Evolutionary conservation across 2,888 invertebrate genomes (phyloP).

Genomic region (Vanessa cardui): DNA sequence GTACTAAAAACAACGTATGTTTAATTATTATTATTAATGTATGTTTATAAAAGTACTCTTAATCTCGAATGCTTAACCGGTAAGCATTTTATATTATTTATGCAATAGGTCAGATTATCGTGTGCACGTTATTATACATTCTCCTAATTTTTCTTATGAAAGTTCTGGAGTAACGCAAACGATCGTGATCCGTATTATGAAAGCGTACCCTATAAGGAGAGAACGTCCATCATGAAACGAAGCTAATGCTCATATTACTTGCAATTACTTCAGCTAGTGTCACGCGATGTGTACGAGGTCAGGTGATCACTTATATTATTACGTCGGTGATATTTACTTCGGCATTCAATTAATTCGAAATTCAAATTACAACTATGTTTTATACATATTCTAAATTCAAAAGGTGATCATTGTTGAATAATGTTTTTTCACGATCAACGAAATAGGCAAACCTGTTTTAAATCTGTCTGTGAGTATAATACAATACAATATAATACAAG

Average conservation of each 20-base stretch:
- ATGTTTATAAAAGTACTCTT: not conserved
- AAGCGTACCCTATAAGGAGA: slow-evolving; percentile 52
- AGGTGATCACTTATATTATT: slow-evolving; percentile 7
- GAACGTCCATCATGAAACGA: slow-evolving; percentile 44
- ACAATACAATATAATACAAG: too few species aligned
- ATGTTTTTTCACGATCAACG: too few species aligned
- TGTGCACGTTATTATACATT: slow-evolving; percentile 50
- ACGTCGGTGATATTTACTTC: not conserved
- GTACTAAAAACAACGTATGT: too few species aligned
- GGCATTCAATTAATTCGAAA: not conserved
- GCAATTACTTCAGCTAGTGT: slow-evolving; percentile 32
- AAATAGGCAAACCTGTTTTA: too few species aligned
- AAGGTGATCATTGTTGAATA: too few species aligned
- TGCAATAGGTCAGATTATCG: slow-evolving; percentile 30
- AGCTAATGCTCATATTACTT: slow-evolving; percentile 18
- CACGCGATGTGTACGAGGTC: slow-evolving; percentile 34
- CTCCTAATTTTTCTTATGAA: slow-evolving; percentile 59
- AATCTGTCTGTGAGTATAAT: too few species aligned
- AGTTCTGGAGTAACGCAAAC: slow-evolving; percentile 54
- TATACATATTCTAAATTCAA: too few species aligned
- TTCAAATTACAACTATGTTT: not conserved
- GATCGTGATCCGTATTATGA: slow-evolving; percentile 64
- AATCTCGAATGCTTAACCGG: not conserved
- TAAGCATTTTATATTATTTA: slow-evolving; percentile 5
- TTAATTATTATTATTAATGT: not conserved